Evolutionary conservation across 53 echinoderm and acorn worm genomes (phyloP).

Genomic region (Temnopleurus reevesii): DNA sequence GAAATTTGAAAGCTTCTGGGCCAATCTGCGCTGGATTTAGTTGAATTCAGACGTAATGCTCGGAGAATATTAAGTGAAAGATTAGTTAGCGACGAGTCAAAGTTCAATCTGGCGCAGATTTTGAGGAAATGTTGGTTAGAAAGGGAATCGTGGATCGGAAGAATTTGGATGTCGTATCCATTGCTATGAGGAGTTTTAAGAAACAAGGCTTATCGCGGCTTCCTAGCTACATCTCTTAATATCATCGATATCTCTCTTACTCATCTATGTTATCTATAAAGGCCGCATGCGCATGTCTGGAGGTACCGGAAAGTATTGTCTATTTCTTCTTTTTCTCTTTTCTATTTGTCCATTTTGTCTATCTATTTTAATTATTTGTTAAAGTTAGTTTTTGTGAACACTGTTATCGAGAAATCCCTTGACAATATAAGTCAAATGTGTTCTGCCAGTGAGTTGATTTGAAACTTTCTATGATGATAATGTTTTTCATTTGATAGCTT

Average conservation of each 20-base stretch:
- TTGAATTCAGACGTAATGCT: slow-evolving; percentile 4
- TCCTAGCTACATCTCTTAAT: slow-evolving; percentile 20
- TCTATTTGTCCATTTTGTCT: too few relatives aligned
- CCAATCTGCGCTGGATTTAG: not conserved
- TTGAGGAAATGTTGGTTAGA: not conserved
- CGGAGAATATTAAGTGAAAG: slow-evolving; percentile 54
- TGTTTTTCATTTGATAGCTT: too few relatives aligned
- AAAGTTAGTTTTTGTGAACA: too few relatives aligned
- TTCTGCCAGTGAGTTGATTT: too few relatives aligned
- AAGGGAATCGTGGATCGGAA: not conserved
- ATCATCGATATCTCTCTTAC: slow-evolving; percentile 20
- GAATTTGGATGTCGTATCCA: slow-evolving; percentile 10
- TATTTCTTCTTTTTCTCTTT: too few relatives aligned
- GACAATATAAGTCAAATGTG: too few relatives aligned
- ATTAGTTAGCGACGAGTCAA: slow-evolving; percentile 27
- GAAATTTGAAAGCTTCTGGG: slow-evolving; percentile 20
- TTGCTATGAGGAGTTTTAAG: not conserved
- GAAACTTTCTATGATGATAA: too few relatives aligned
- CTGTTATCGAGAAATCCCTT: too few relatives aligned
- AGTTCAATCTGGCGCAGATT: slow-evolving; percentile 31
- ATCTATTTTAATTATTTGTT: too few relatives aligned
- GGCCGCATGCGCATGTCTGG: too few relatives aligned
- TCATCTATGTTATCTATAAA: too few relatives aligned
- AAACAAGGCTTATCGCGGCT: slow-evolving; percentile 18
- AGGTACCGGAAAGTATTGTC: too few relatives aligned